Evolutionary conservation across 2,113 vertebrate species (phyloP), one percentile per base, ranked within the genome.

Genomic region (Scortum barcoo): DNA sequence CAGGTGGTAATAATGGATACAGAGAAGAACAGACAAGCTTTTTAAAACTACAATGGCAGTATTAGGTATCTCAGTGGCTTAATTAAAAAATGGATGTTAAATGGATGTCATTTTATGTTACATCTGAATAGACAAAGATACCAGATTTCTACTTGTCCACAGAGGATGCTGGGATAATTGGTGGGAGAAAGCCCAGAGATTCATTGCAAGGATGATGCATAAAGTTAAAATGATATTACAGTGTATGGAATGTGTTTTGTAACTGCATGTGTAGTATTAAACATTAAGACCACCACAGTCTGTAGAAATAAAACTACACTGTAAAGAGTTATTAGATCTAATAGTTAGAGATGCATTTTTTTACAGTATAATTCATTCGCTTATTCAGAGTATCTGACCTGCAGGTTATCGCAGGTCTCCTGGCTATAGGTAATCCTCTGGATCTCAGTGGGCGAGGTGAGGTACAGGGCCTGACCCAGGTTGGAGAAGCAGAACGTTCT

Each of bases 401-500:
- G 98, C 87, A 99, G 95, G 91, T 98, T 99, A 95, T 99, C 98
- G 84, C 98, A 99, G 7, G 97, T 98, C 91, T 99, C 98, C 92
- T 99, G 98, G 94, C 97, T 98, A 85, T 99, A 99, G 12, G 98
- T 99, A 77, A 99, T 96, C 90, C 98, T 97, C 95, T 99, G 98
- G 91, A 99, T 96, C 96, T 99, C 98, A 8, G 97, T 98, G 66
- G 98, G 96, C 48, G 98, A 99, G 75, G 96, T 97, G 85, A 99
- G 96, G 82, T 99, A 99, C 81, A 98, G 94, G 1, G 98, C 98
- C 93, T 99, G 98, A 68, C 98, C 98, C 12, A 98, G 96, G 95
- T 98, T 98, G 63, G 97, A 97, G 94, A 99, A 99, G 95, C 97
- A 98, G 95, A 99, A 99, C 0, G 98, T 99, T 89, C 98, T 96